phyloP scores from a whole-genome alignment of 2,888 invertebrate genomes.

The Ethmia dodecea region DNA sequence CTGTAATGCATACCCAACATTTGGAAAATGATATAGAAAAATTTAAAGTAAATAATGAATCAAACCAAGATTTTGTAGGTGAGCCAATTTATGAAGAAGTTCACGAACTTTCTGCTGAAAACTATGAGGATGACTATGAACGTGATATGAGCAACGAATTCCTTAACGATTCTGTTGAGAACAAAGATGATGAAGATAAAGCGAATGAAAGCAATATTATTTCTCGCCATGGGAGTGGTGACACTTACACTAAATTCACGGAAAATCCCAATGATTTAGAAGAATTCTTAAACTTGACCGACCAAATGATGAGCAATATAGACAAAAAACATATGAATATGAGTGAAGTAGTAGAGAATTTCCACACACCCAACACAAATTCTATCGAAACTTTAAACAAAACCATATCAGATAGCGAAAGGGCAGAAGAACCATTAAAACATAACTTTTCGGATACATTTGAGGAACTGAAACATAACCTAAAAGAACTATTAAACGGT shows the following conservation, averaged over 20 bases:
- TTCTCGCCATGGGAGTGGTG: conserved; percentile 60
- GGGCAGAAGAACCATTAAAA: conserved; percentile 19
- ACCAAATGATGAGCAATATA: conserved; percentile 47
- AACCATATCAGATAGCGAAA: conserved; percentile 18
- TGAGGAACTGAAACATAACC: conserved; percentile 50
- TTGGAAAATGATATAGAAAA: not conserved
- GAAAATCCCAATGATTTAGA: conserved; percentile 60
- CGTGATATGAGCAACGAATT: conserved; percentile 43
- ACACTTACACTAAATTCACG: conserved; percentile 67
- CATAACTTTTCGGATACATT: conserved; percentile 50
- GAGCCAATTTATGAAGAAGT: conserved; percentile 28
- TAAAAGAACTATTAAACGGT: conserved; percentile 47
- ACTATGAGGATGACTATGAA: conserved; percentile 47
- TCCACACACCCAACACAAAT: conserved; percentile 60
- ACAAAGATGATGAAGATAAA: conserved; percentile 21
- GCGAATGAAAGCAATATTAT: conserved; percentile 27
- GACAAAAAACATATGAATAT: conserved; percentile 19
- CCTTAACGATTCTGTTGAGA: conserved; percentile 42
- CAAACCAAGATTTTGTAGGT: not conserved
- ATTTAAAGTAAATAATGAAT: no score
- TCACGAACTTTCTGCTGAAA: conserved; percentile 39
- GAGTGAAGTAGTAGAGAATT: conserved; percentile 35
- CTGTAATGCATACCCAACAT: no score
- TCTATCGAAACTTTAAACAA: conserved; percentile 54
- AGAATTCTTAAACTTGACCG: conserved; percentile 62